phyloP scores from a whole-genome alignment of 2,113 vertebrate species.

The Macrotus californicus region DNA sequence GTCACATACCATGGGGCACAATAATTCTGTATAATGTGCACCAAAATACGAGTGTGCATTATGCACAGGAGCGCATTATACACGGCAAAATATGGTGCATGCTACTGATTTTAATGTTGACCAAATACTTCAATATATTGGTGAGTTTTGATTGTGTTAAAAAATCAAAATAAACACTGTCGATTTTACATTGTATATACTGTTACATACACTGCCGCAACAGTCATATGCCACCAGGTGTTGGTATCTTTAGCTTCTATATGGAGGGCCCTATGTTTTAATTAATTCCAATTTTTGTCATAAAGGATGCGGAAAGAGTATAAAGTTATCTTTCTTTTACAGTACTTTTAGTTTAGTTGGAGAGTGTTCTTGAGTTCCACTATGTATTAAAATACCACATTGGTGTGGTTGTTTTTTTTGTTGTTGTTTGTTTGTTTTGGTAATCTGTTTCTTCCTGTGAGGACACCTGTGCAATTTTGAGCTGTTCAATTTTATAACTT shows the following conservation, averaged over 20 bases:
- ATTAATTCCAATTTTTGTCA: not conserved
- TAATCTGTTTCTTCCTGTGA: not conserved
- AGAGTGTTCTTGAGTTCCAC: conserved; percentile 19
- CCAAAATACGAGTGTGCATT: no score
- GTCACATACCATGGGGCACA: no score
- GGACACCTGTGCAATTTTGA: not conserved
- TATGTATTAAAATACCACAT: not conserved
- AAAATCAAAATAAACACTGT: not conserved
- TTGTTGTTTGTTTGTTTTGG: not conserved
- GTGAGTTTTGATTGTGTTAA: not conserved
- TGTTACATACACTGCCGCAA: not conserved
- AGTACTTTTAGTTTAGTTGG: not conserved
- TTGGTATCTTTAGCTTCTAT: not conserved
- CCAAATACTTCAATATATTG: not conserved
- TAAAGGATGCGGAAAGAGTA: not conserved
- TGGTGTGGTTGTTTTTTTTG: not conserved
- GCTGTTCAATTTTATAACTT: not conserved
- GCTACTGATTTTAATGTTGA: conserved; percentile 21
- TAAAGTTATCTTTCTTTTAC: not conserved
- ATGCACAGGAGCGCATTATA: no score
- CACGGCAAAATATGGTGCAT: not conserved
- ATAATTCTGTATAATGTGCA: no score
- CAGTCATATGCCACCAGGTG: not conserved
- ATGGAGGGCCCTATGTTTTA: not conserved
- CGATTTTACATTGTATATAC: not conserved